Evolutionary conservation across 2,113 vertebrate species (phyloP).

Genomic region (Myxocyprinus asiaticus): DNA sequence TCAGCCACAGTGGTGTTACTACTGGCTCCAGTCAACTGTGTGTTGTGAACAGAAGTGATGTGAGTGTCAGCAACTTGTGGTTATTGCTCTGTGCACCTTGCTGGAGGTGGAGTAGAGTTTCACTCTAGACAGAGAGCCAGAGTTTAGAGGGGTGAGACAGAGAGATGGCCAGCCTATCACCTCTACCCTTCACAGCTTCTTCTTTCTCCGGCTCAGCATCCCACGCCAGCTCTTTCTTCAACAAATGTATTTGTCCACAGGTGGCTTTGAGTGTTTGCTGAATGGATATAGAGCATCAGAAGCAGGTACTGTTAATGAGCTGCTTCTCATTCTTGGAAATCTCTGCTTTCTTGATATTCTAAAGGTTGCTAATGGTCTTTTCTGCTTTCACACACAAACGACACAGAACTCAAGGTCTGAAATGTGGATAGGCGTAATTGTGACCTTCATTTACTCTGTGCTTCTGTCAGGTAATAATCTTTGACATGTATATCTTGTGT

Average conservation of each 20-base stretch:
- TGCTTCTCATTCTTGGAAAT: neutral
- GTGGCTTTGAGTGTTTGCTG: neutral
- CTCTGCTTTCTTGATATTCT: neutral
- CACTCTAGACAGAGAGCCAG: constrained; percentile 38
- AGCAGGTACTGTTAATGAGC: neutral
- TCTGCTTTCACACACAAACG: neutral
- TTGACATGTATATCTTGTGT: neutral
- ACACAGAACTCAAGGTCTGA: constrained; percentile 11
- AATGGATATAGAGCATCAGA: neutral
- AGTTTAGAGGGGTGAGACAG: neutral
- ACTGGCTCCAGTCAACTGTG: neutral
- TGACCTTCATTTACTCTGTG: constrained; percentile 19
- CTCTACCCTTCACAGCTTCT: constrained; percentile 33
- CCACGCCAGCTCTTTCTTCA: neutral
- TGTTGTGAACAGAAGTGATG: neutral
- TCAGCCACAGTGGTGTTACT: neutral
- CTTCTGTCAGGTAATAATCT: constrained; percentile 33
- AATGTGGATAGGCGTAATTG: constrained; percentile 36
- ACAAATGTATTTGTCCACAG: neutral
- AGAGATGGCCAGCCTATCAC: constrained; percentile 21
- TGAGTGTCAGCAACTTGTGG: constrained; percentile 36
- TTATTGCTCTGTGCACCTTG: too few relatives aligned
- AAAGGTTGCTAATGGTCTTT: neutral
- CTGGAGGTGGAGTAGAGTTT: constrained; percentile 48
- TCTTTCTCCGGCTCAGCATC: constrained; percentile 20